Conservation (phyloP, 1,140 invertebrate species). For the Holotrichia oblita region DNA sequence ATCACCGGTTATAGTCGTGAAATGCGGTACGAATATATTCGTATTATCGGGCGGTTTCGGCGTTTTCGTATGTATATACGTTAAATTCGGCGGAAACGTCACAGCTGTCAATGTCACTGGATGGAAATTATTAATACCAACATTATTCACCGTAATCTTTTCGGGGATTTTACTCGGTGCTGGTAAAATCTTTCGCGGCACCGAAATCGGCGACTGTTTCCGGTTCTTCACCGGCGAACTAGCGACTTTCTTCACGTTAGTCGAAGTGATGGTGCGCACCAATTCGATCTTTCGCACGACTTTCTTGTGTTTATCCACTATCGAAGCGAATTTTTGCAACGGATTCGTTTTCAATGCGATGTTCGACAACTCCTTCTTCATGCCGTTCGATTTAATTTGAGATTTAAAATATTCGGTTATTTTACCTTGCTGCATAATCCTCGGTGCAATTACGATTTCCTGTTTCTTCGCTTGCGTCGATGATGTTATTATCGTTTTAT, state of each 20-base stretch:
- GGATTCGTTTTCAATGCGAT: conserved; percentile 45
- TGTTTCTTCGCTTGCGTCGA: conserved; percentile 59
- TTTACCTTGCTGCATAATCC: conserved; percentile 65
- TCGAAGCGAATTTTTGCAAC: background rate
- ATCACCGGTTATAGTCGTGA: conserved; percentile 53
- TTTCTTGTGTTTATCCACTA: conserved; percentile 43
- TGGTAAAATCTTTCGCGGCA: conserved; percentile 59
- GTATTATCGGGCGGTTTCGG: conserved; percentile 57
- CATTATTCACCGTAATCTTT: conserved; percentile 48
- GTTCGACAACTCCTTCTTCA: conserved; percentile 47
- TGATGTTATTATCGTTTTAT: conserved; percentile 20
- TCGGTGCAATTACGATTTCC: conserved; percentile 58
- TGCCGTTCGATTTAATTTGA: conserved; percentile 75
- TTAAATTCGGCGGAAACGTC: conserved; percentile 56
- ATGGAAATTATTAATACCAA: conserved; percentile 43
- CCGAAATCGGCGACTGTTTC: conserved; percentile 47
- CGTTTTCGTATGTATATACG: conserved; percentile 57
- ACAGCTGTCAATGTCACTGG: conserved; percentile 55
- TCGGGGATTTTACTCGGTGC: conserved; percentile 57
- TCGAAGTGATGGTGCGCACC: conserved; percentile 31
- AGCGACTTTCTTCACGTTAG: conserved; percentile 41
- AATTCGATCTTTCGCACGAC: conserved; percentile 38
- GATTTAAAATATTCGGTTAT: conserved; percentile 86
- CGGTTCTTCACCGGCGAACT: conserved; percentile 37
- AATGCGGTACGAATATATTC: conserved; percentile 57